A percentile compares a stretch with the other conserved stretches of the same genome.
These are phyloP conservation scores for Diachrysia chrysitis DNA, from an alignment of 2,888 invertebrate genomes.

Conservation along the genomic window DNA sequence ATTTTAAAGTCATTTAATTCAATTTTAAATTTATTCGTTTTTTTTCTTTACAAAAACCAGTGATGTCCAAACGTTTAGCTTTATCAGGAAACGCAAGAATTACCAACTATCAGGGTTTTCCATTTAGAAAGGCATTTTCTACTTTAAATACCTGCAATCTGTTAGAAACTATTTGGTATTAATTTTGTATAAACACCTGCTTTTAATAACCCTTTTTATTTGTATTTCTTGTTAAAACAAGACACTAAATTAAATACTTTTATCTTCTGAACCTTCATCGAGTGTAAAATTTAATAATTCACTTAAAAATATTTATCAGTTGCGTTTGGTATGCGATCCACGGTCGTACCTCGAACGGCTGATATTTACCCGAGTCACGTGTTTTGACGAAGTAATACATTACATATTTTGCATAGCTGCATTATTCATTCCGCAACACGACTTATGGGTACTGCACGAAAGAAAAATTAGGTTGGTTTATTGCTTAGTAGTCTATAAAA, in stretches of 20 bases:
- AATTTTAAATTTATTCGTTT: too few relatives aligned
- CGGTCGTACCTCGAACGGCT: slow-evolving; percentile 72
- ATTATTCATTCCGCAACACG: slow-evolving; percentile 77
- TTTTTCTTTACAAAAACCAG: too few relatives aligned
- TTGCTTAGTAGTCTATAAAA: slow-evolving; percentile 57
- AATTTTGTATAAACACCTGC: too few relatives aligned
- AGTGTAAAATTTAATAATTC: not conserved
- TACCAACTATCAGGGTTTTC: too few relatives aligned
- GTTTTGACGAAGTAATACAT: slow-evolving; percentile 78
- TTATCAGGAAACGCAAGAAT: too few relatives aligned
- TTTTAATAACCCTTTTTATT: not conserved
- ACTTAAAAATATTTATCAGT: slow-evolving; percentile 41
- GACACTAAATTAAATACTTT: not conserved
- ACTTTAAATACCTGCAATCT: too few relatives aligned
- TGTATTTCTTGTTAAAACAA: not conserved
- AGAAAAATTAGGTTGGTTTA: slow-evolving; percentile 70
- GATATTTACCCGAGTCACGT: slow-evolving; percentile 80
- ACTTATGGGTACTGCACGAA: slow-evolving; percentile 66
- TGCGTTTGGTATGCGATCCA: slow-evolving; percentile 73
- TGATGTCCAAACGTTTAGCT: too few relatives aligned
- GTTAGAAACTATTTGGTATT: too few relatives aligned
- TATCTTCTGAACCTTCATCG: not conserved
- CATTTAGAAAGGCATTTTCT: too few relatives aligned
- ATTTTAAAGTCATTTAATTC: too few relatives aligned
- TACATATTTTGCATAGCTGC: slow-evolving; percentile 79